phyloP scores from a whole-genome alignment of 1,140 invertebrate genomes.

The Ips typographus region DNA sequence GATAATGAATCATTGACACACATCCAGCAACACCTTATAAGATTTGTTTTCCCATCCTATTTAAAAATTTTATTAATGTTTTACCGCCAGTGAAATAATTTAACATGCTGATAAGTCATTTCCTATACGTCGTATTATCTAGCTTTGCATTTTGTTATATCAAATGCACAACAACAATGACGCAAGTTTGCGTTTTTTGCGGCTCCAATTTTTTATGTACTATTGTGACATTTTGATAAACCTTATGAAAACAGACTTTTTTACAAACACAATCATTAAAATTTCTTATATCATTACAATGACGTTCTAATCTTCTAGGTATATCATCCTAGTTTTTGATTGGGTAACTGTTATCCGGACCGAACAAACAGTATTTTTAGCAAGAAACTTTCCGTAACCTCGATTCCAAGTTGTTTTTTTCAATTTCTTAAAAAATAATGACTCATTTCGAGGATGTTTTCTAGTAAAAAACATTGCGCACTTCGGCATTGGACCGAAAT shows the following conservation, averaged over 20 bases:
- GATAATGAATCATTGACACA: constrained; percentile 6
- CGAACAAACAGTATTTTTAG: constrained; percentile 21
- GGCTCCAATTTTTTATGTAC: too few species aligned
- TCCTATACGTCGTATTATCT: constrained; percentile 21
- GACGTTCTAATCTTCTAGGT: too few species aligned
- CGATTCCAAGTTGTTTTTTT: constrained; percentile 30
- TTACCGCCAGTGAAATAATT: constrained; percentile 15
- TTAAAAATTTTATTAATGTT: constrained; percentile 10
- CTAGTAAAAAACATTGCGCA: constrained; percentile 26
- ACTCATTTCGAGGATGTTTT: constrained; percentile 21
- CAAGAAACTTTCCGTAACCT: constrained; percentile 24
- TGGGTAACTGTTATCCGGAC: background rate
- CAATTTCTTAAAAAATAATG: constrained; percentile 29
- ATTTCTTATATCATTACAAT: too few species aligned
- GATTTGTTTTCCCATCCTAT: constrained; percentile 2
- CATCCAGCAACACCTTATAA: background rate
- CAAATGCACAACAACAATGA: background rate
- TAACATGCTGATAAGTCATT: constrained; percentile 25
- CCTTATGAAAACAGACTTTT: too few species aligned
- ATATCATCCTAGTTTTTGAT: too few species aligned
- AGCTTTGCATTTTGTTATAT: constrained; percentile 18
- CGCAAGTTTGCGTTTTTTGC: too few species aligned
- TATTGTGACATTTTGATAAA: too few species aligned
- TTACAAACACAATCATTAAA: too few species aligned
- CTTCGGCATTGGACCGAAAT: constrained; percentile 20